A percentile compares a stretch with the other conserved stretches of the same genome.
Conservation (phyloP, 2,113 vertebrate genomes). For the Micronycteris hirsuta region DNA sequence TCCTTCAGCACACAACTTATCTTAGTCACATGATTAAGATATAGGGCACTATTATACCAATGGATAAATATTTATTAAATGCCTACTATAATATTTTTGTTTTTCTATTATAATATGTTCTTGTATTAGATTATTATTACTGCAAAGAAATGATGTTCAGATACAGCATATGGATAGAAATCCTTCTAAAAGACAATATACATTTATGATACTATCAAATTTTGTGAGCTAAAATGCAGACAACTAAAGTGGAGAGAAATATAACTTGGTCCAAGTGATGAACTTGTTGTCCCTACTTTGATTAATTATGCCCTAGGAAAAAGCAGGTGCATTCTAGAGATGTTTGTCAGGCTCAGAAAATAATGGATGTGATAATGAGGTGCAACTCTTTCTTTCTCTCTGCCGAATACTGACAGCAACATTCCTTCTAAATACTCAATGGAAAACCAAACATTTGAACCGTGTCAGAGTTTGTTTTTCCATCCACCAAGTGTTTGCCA, state of each 20-base stretch:
- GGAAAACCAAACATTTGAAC: slow-evolving; percentile 70
- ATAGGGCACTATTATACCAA: neutral
- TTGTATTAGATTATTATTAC: neutral
- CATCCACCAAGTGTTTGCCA: slow-evolving; percentile 79
- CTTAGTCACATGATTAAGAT: neutral
- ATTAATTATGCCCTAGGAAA: neutral
- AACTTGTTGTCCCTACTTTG: neutral
- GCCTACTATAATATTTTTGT: neutral
- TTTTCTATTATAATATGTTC: neutral
- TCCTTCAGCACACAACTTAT: neutral
- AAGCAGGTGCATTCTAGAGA: neutral
- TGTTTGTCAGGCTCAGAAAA: neutral
- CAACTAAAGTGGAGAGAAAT: neutral
- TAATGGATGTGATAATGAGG: neutral
- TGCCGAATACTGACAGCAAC: neutral
- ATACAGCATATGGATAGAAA: neutral
- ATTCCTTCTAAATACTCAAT: neutral
- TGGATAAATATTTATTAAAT: neutral
- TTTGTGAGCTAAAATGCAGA: neutral
- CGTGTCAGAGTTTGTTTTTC: slow-evolving; percentile 59
- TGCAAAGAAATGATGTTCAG: neutral
- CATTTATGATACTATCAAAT: neutral
- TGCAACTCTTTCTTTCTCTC: neutral
- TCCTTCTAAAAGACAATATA: neutral
- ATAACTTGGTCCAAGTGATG: neutral